These are phyloP conservation scores for Cryptocephalus moraei DNA, from an alignment of 2,888 invertebrate species.

Conservation along the genomic window DNA sequence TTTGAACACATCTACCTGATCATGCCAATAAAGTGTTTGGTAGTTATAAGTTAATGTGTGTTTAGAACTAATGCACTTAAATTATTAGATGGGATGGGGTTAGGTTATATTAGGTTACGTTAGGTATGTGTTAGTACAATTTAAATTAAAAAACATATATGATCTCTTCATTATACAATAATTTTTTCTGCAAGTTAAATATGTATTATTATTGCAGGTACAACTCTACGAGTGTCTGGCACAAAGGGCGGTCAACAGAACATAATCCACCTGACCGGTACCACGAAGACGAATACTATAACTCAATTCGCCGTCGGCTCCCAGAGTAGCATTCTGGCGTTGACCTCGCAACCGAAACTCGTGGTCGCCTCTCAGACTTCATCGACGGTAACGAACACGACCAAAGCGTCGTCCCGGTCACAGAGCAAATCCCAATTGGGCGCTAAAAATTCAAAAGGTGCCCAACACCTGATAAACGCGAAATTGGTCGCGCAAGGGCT, in stretches of 20 bases:
- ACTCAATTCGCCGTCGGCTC: constrained; percentile 42
- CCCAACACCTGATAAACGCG: constrained; percentile 40
- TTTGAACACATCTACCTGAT: too few relatives aligned
- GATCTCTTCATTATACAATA: too few relatives aligned
- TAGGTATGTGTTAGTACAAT: background rate
- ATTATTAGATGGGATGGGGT: too few relatives aligned
- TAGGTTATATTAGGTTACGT: too few relatives aligned
- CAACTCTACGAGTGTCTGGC: constrained; percentile 40
- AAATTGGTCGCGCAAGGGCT: constrained; percentile 36
- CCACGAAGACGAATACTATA: constrained; percentile 31
- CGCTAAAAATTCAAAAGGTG: constrained; percentile 31
- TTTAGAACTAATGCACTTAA: too few relatives aligned
- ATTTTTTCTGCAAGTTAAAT: too few relatives aligned
- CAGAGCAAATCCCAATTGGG: constrained; percentile 19
- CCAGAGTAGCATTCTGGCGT: constrained; percentile 39
- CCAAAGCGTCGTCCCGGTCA: constrained; percentile 16
- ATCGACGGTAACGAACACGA: constrained; percentile 21
- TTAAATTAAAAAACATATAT: background rate
- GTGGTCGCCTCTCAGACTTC: constrained; percentile 29
- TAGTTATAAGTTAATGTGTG: too few relatives aligned
- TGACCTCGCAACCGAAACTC: constrained; percentile 33
- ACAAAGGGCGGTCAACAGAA: constrained; percentile 39
- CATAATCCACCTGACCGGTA: constrained; percentile 42
- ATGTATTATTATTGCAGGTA: constrained; percentile 27
- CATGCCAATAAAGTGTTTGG: too few relatives aligned